A percentile compares a stretch with the other conserved stretches of the same genome.
phyloP scores from a whole-genome alignment of 2,797 vertebrate genomes.

The Bradypodion pumilum region DNA sequence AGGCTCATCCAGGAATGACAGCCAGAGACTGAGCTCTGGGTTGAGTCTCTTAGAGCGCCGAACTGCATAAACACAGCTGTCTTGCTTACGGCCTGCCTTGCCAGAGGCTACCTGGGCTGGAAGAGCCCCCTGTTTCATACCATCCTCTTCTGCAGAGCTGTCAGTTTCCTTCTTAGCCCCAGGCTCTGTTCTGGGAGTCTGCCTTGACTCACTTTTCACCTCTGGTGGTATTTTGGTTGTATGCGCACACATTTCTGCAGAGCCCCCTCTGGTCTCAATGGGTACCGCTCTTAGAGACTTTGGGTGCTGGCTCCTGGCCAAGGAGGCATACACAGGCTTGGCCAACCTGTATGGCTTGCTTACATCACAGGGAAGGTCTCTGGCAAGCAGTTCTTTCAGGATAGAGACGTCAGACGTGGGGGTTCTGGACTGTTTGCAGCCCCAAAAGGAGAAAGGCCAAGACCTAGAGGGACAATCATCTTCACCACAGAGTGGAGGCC shows the following conservation, averaged over 20 bases:
- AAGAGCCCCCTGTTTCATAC: not conserved
- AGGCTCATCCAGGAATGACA: conserved; percentile 63
- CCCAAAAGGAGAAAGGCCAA: not conserved
- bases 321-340: conserved; percentile 85
- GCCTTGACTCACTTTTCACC: conserved; percentile 54
- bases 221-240: conserved; percentile 26
- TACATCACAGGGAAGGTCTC: conserved; percentile 88
- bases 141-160: conserved; percentile 33
- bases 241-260: conserved; percentile 28
- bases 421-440: conserved; percentile 61
- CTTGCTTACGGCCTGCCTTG: conserved; percentile 69
- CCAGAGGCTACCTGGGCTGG: conserved; percentile 10
- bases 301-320: conserved; percentile 49
- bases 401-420: conserved; percentile 82
- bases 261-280: not conserved
- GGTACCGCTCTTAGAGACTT: conserved; percentile 19
- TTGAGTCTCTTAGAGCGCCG: conserved; percentile 93
- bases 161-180: conserved; percentile 46
- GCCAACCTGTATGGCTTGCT: conserved; percentile 96
- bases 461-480: conserved; percentile 34
- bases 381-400: conserved; percentile 90
- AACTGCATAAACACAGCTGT: conserved; percentile 79
- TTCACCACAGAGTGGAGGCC: not conserved
- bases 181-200: conserved; percentile 67
- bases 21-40: conserved; percentile 84